A percentile compares a stretch with the other conserved stretches of the same genome.
Conservation (phyloP, 2,797 vertebrate species). For the Takifugu ocellatus region DNA sequence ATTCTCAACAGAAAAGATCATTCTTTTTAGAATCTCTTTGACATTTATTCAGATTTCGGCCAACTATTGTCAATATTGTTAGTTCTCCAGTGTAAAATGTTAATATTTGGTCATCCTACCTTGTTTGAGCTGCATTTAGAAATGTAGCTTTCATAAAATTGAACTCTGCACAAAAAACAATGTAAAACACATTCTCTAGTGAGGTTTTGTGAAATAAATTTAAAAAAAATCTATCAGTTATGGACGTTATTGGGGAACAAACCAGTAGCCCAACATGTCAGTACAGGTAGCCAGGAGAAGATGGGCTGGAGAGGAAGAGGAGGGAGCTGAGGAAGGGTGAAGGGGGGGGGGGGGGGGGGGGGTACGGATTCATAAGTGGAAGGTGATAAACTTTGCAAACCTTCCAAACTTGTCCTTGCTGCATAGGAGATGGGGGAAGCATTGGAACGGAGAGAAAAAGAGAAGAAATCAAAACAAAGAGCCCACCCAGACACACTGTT, state of each 20-base stretch:
- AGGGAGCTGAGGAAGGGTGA: conserved; percentile 67
- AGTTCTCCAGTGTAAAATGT: not conserved
- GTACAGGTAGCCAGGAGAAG: conserved; percentile 64
- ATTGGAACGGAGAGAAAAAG: conserved; percentile 99
- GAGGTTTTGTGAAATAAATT: conserved; percentile 8
- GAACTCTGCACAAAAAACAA: too few species aligned
- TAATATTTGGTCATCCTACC: too few species aligned
- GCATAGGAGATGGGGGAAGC: conserved; percentile 88
- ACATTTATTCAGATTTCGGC: not conserved
- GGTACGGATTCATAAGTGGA: conserved; percentile 75
- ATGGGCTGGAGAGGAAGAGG: conserved; percentile 47
- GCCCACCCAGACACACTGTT: conserved; percentile 68
- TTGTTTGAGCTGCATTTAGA: too few species aligned
- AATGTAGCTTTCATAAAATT: too few species aligned
- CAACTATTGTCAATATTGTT: not conserved
- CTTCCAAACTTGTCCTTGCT: conserved; percentile 99
- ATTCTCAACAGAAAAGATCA: too few species aligned
- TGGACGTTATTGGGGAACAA: conserved; percentile 60
- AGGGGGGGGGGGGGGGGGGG: conserved; percentile 52
- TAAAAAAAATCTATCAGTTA: conserved; percentile 22
- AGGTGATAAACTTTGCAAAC: conserved; percentile 99
- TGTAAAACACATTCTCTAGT: conserved; percentile 9
- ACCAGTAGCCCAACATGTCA: conserved; percentile 65
- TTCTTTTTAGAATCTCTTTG: not conserved
- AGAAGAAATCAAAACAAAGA: conserved; percentile 89